Base-by-base conservation (phyloP, 2,113 vertebrate species). In the Pithys albifrons region DNA sequence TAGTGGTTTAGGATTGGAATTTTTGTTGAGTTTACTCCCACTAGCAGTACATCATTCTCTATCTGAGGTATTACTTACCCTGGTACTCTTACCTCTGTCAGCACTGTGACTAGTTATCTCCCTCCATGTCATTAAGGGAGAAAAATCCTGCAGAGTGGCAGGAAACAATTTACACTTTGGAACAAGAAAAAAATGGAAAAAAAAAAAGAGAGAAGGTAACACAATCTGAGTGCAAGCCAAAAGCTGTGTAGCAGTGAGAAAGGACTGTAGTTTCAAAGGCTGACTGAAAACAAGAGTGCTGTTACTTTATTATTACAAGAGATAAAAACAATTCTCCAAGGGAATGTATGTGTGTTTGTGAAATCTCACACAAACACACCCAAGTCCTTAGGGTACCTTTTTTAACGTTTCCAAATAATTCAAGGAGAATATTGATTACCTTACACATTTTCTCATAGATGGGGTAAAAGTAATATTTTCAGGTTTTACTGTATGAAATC, bases 91-190 rank as follows among this genome's bases (percentile, higher is more conserved):
- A 90, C 80, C 94, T 88, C 82, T 97, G 96, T 96, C 96, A 92
- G 91, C 70, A 92, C 94, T 88, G 61, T 93, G 92, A 97, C 86
- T 92, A 95, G 95, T 97, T 96, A 97, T 98, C 97, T 98, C 94
- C 86, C 51, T 96, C 83, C 43, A 66, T 91, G 95, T 93, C 90
- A 88, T 96, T 97, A 95, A 89, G 48, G 67, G 76, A 95, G 70
- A 97, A 95, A 98, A 97, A 90, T 95, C 91, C 89, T 79, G 59
- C 74, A 51, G 93, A 96, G 59, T 85, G 93, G 70, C 94, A 97
- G 91, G 94, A 97, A 97, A 94, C 92, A 97, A 98, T 98, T 97
- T 97, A 95, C 88, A 86, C 85, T 92, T 79, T 65, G 83, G 91
- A 94, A 95, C 64, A 82, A 62, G 65, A 22, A 46, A 64, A 18